A percentile compares a stretch with the other conserved stretches of the same genome.
Evolutionary conservation across 2,888 invertebrate genomes (phyloP).

Genomic region (Acutogordius australiensis): DNA sequence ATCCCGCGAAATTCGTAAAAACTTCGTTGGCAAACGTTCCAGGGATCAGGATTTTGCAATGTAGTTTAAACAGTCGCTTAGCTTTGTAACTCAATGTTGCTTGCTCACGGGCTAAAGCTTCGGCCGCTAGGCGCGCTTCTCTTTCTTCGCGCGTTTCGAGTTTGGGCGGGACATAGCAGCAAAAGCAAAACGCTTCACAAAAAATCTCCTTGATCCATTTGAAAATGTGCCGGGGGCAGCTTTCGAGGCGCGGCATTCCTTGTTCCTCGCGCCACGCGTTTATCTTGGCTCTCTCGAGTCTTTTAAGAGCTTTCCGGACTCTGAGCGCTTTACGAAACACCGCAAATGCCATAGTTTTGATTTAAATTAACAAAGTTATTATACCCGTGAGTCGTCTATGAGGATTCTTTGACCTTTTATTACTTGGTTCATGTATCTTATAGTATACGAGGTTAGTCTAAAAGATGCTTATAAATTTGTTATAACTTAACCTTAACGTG

Average conservation of each 20-base stretch:
- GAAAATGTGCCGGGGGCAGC: neutral
- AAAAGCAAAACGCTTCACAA: neutral
- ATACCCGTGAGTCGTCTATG: no score
- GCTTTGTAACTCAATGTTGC: neutral
- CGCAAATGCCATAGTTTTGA: neutral
- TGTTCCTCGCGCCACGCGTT: constrained; percentile 7
- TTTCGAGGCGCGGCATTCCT: constrained; percentile 9
- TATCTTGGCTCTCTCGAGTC: constrained; percentile 10
- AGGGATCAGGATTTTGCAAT: neutral
- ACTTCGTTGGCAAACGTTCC: neutral
- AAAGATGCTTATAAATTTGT: no score
- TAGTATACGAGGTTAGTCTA: no score
- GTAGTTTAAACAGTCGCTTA: neutral
- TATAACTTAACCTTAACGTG: no score
- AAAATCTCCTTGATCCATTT: neutral
- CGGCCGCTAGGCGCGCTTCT: no score
- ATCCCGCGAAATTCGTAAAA: neutral
- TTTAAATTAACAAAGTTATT: no score
- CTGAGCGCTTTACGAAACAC: constrained; percentile 1
- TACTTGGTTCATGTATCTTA: no score
- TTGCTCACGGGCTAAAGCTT: neutral
- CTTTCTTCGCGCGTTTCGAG: neutral
- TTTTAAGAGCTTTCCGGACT: constrained; percentile 7
- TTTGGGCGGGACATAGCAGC: neutral
- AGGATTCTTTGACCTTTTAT: no score